phyloP scores from a whole-genome alignment of 2,797 vertebrate species.

The Clarias platycephalus region DNA sequence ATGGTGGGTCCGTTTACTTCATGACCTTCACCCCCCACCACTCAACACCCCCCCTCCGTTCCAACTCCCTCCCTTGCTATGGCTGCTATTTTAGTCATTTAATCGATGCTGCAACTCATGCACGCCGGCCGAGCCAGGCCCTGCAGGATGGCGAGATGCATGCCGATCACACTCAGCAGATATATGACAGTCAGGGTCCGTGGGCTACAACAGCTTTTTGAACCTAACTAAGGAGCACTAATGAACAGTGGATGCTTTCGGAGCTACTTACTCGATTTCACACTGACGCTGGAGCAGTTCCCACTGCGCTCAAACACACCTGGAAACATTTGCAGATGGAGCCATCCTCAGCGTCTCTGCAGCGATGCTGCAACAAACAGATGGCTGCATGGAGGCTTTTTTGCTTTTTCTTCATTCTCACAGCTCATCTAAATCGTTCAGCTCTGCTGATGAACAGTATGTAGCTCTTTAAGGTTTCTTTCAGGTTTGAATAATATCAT shows the following conservation, averaged over 20 bases:
- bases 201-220: constrained; percentile 43
- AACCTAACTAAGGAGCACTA: constrained; percentile 42
- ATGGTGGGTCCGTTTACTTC: constrained; percentile 50
- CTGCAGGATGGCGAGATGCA: constrained; percentile 24
- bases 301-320: constrained; percentile 24
- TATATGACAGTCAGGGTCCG: constrained; percentile 35
- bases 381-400: constrained; percentile 32
- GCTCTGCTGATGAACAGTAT: constrained; percentile 23
- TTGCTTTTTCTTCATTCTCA: constrained; percentile 24
- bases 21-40: constrained; percentile 50
- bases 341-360: constrained; percentile 28
- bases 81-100: constrained; percentile 53
- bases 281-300: constrained; percentile 20
- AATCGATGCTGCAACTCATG: constrained; percentile 58
- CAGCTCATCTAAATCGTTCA: constrained; percentile 30
- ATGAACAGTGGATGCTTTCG: constrained; percentile 39
- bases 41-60: constrained; percentile 5
- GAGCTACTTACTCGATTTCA: constrained; percentile 46
- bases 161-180: constrained; percentile 55
- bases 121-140: constrained; percentile 36
- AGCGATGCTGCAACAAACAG: constrained; percentile 36
- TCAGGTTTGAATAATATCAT: background rate
- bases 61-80: constrained; percentile 22
- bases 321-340: constrained; percentile 33
- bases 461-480: constrained; percentile 8